These are phyloP conservation scores for Garra rufa DNA, from an alignment of 2,113 vertebrate species.

Conservation along the genomic window DNA sequence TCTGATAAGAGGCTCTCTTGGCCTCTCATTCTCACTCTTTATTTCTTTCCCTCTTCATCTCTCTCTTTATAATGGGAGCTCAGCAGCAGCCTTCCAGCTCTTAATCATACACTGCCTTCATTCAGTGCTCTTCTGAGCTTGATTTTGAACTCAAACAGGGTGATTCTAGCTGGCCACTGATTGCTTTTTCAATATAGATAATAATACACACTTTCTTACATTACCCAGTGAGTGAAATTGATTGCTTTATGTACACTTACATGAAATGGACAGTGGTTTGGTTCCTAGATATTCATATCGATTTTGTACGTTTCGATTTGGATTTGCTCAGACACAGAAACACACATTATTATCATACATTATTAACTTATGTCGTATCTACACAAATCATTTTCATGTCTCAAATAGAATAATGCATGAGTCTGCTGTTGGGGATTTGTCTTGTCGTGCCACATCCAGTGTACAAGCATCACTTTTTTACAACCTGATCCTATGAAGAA, in stretches of 20 bases:
- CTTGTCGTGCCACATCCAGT: no score
- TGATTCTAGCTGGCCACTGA: not conserved
- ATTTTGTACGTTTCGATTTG: not conserved
- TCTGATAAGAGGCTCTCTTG: slow-evolving; percentile 44
- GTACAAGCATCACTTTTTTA: no score
- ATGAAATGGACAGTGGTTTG: not conserved
- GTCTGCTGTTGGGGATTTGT: no score
- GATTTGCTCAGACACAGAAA: not conserved
- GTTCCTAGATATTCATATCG: not conserved
- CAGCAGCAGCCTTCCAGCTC: slow-evolving; percentile 23
- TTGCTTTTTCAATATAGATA: slow-evolving; percentile 15
- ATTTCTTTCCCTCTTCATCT: slow-evolving; percentile 32
- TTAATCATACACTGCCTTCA: slow-evolving; percentile 33
- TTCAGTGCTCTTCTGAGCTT: not conserved
- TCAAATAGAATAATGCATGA: no score
- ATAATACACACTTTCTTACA: not conserved
- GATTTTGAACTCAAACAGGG: not conserved
- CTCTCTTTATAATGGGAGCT: slow-evolving; percentile 11
- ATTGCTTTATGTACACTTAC: not conserved
- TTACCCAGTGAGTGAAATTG: not conserved
- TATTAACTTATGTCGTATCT: no score
- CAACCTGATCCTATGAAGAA: no score
- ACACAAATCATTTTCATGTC: no score
- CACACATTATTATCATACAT: not conserved
- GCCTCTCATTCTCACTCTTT: slow-evolving; percentile 14